Base-by-base conservation (phyloP, 2,797 vertebrate genomes). In the Carcharodon carcharias region DNA sequence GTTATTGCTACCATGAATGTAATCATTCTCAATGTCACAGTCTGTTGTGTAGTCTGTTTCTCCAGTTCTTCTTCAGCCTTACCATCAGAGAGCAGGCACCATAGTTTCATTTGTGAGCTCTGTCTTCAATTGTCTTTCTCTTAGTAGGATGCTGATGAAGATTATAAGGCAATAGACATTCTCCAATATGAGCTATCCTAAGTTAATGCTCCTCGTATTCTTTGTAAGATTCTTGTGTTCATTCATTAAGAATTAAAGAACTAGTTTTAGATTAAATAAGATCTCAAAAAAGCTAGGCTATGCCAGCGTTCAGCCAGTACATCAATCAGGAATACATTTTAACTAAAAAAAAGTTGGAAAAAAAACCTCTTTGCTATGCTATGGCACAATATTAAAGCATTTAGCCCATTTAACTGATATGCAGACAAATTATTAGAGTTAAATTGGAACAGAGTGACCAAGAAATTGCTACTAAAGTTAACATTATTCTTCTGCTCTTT, bases 401-500 rank as follows among this genome's bases (percentile, higher is more conserved):
- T 65, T 93, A 67, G 9, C 40, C 54, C 26, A 88, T 18, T 65
- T 65, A 40, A 63, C 58, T 18, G 61, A 65, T 21, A 11, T 5
- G 35, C 58, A 93, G 16, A 40, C 61, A 93, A 94, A 94, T 69
- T 88, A 88, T 73, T 69, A 50, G 54, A 87, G 35, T 87, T 94
- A 94, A 94, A 23, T 40, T 63, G n/a, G 9, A 67, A 94, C 45
- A 94, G 16, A 50, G 40, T 94, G 40, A 65, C 58, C 35, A 58
- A 35, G 31, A 92, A 92, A 35, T 18, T 67, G 18, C 14, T 93
- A 11, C 65, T 93, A 23, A 45, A 94, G 21, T 45, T 23, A 18
- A 9, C n/a, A 85, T 85, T 88, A 50, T 88, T 88, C 23, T 88
- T 21, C 85, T 54, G n/a, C n/a, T 23, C 61, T 40, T 94, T 67